phyloP scores from a whole-genome alignment of 2,888 invertebrate species.

The Caradrina clavipalpis region DNA sequence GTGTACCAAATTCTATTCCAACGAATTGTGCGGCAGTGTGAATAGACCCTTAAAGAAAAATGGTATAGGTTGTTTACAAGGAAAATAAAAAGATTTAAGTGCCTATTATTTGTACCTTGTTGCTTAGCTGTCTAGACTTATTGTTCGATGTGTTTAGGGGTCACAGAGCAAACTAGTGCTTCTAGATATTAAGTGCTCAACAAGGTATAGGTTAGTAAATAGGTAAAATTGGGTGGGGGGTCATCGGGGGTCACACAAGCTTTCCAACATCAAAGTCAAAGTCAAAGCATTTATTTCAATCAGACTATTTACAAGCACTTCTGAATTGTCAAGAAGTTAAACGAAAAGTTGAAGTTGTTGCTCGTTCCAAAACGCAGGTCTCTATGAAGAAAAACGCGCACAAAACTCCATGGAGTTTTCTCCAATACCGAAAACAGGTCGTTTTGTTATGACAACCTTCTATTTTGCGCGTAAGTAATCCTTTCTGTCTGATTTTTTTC shows the following conservation, averaged over 20 bases:
- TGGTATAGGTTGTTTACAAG: conserved; percentile 5
- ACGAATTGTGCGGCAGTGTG: neutral
- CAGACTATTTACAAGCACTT: too few relatives aligned
- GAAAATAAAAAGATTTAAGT: conserved; percentile 20
- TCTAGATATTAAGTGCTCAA: neutral
- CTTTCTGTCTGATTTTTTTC: neutral
- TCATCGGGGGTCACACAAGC: too few relatives aligned
- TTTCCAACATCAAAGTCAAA: too few relatives aligned
- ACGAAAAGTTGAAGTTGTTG: too few relatives aligned
- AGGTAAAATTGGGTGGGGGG: too few relatives aligned
- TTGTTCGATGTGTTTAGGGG: neutral
- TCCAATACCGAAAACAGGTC: neutral
- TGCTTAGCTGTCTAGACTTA: conserved; percentile 14
- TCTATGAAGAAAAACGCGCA: too few relatives aligned
- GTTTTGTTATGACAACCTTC: neutral
- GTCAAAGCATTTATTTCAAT: too few relatives aligned
- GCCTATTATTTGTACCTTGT: neutral
- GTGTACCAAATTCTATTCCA: neutral
- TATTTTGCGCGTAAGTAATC: neutral
- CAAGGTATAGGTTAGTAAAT: too few relatives aligned
- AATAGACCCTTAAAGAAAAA: conserved; percentile 4
- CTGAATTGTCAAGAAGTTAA: too few relatives aligned
- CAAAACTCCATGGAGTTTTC: too few relatives aligned
- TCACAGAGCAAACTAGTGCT: neutral
- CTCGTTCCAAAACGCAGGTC: too few relatives aligned